Evolutionary conservation across 2,797 vertebrate genomes (phyloP).

Genomic region (Mus caroli): DNA sequence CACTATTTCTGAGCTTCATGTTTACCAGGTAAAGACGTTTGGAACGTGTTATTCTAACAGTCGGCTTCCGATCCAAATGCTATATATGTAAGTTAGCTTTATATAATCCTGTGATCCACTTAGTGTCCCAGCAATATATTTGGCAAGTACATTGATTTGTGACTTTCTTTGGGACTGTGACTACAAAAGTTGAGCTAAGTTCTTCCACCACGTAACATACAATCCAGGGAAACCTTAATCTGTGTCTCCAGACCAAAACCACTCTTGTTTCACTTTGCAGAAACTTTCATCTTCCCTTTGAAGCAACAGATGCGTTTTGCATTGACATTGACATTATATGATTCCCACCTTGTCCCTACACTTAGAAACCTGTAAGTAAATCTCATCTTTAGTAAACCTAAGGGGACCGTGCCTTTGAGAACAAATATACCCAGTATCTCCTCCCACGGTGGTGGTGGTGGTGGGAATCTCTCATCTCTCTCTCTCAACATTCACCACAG

Average conservation of each 20-base stretch:
- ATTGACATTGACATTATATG: background rate
- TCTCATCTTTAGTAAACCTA: background rate
- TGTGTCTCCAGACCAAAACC: background rate
- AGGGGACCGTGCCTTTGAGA: conserved; percentile 2
- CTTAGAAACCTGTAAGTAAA: background rate
- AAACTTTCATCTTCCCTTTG: background rate
- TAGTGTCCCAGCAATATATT: background rate
- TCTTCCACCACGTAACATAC: background rate
- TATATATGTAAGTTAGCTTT: background rate
- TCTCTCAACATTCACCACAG: conserved; percentile 19
- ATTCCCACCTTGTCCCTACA: too few species aligned
- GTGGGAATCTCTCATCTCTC: background rate
- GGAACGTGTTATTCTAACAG: background rate
- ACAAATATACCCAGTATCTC: background rate
- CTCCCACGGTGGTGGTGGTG: background rate
- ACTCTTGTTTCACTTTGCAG: background rate
- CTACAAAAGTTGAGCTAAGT: background rate
- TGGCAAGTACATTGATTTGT: background rate
- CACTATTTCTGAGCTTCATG: background rate
- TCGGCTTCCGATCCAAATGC: background rate
- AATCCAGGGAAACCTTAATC: background rate
- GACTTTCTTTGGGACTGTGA: background rate
- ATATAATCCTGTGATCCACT: background rate
- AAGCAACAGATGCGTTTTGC: background rate
- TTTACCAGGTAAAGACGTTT: background rate